Base-by-base conservation (phyloP, 2,113 vertebrate species). In the Cynoglossus semilaevis region DNA sequence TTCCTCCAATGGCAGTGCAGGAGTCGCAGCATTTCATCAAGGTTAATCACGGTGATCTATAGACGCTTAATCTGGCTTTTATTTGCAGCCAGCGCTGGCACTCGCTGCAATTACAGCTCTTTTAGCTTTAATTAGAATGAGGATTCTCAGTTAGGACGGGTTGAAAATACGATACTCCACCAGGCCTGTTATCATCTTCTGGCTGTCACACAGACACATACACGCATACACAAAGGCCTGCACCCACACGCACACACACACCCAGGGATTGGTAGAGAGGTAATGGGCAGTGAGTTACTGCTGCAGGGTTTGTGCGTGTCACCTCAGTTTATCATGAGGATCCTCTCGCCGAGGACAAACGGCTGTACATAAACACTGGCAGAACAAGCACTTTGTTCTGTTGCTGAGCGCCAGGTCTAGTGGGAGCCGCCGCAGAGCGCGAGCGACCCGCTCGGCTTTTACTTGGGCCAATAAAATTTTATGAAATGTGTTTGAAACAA, bases 321-420 rank as follows among this genome's bases (percentile, higher is more conserved):
- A 76, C 66, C 79, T 73, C 66, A 18, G 64, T 84, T 84, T 82
- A 79, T 82, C 81, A 77, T 47, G 56, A 80, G 76, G 69, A 76
- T 76, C 55, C 74, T 74, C 64, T 62, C 48, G 16, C 69, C 11
- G 62, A 82, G 76, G 82, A 81, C 80, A 81, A 75, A 77, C 70
- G 44, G 74, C 54, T 17, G 62, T 49, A 79, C 80, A 81, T 77
- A 79, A 86, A 83, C 75, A 62, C 51, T 44, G 48, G 64, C 75
- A 51, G 73, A 71, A 63, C 71, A n/a, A 66, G 52, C 59, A 75
- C 57, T 73, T 63, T 76, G 73, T 70, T 80, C 77, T 67, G 66
- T 75, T 57, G 63, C 50, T 5, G 15, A 36, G 66, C 43, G 14
- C 58, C 16, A 5, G 45, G 76, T 67, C 70, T 46, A 17, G 61